Evolutionary conservation across 1,140 invertebrate genomes (phyloP).

Genomic region (Zaprionus nigranus): DNA sequence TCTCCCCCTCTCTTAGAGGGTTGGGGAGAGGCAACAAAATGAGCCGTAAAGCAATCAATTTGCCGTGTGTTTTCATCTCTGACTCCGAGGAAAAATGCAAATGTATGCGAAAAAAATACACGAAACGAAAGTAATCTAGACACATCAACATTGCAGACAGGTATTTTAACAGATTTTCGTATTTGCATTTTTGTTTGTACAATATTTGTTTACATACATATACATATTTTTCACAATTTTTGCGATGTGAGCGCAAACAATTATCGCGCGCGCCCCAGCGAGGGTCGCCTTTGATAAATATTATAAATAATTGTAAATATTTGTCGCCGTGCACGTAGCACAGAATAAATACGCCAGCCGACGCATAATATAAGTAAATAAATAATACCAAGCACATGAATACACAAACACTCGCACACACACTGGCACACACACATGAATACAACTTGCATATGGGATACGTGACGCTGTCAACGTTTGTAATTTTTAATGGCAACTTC

Average conservation of each 20-base stretch:
- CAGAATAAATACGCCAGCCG: slow-evolving; percentile 63
- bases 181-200: slow-evolving; percentile 54
- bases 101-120: slow-evolving; percentile 20
- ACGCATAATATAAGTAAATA: slow-evolving; percentile 53
- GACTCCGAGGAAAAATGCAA: slow-evolving; percentile 50
- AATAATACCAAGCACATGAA: slow-evolving; percentile 33
- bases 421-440: not conserved
- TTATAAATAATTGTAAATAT: slow-evolving; percentile 80
- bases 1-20: slow-evolving; percentile 13
- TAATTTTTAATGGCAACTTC: slow-evolving; percentile 77
- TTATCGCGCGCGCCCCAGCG: slow-evolving; percentile 39
- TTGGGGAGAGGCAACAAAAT: slow-evolving; percentile 54
- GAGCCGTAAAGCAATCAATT: slow-evolving; percentile 81
- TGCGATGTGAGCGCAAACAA: slow-evolving; percentile 49
- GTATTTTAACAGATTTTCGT: slow-evolving; percentile 56
- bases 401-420: slow-evolving; percentile 23
- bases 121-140: slow-evolving; percentile 5
- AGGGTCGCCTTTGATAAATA: slow-evolving; percentile 56
- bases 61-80: slow-evolving; percentile 69
- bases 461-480: slow-evolving; percentile 71
- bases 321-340: slow-evolving; percentile 72
- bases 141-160: slow-evolving; percentile 41
- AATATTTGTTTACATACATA: slow-evolving; percentile 1
- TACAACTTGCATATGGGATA: slow-evolving; percentile 25
- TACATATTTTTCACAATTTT: slow-evolving; percentile 22